Conservation (phyloP, 1,140 invertebrate species). For the Trichogramma pretiosum region DNA sequence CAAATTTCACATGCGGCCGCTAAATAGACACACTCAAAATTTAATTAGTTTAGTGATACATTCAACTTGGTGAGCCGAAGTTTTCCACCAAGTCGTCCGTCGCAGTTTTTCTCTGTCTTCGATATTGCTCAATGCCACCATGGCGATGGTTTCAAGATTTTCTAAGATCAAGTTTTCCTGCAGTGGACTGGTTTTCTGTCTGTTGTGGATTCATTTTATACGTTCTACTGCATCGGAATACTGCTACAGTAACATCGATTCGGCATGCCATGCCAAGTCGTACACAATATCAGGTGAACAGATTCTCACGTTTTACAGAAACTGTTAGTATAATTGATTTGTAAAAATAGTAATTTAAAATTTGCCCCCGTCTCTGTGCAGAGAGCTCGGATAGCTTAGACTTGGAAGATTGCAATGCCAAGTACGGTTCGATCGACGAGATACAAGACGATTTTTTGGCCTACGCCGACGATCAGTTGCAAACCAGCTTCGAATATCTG, state of each 20-base stretch:
- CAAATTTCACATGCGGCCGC: too few species aligned
- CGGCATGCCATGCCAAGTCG: conserved; percentile 46
- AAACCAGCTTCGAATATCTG: conserved; percentile 63
- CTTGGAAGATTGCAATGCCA: conserved; percentile 54
- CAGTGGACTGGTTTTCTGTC: too few species aligned
- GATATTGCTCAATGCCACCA: too few species aligned
- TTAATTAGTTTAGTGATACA: too few species aligned
- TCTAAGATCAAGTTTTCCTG: too few species aligned
- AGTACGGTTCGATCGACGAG: conserved; percentile 53
- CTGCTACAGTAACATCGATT: conserved; percentile 54
- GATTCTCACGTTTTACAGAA: conserved; percentile 8
- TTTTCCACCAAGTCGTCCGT: too few species aligned
- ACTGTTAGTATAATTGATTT: conserved; percentile 6
- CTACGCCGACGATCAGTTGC: conserved; percentile 57
- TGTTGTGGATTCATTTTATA: conserved; percentile 44
- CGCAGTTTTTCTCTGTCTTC: too few species aligned
- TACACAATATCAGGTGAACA: conserved; percentile 24
- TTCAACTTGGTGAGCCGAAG: too few species aligned
- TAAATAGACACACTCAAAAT: too few species aligned
- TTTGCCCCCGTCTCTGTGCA: too few species aligned
- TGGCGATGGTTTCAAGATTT: too few species aligned
- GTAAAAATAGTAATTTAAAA: conserved; percentile 18
- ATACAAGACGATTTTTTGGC: conserved; percentile 45
- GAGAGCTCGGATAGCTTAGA: conserved; percentile 27
- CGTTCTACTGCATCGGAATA: conserved; percentile 45